These are phyloP conservation scores for Balearica regulorum DNA, from an alignment of 2,797 vertebrate species.

Conservation along the genomic window DNA sequence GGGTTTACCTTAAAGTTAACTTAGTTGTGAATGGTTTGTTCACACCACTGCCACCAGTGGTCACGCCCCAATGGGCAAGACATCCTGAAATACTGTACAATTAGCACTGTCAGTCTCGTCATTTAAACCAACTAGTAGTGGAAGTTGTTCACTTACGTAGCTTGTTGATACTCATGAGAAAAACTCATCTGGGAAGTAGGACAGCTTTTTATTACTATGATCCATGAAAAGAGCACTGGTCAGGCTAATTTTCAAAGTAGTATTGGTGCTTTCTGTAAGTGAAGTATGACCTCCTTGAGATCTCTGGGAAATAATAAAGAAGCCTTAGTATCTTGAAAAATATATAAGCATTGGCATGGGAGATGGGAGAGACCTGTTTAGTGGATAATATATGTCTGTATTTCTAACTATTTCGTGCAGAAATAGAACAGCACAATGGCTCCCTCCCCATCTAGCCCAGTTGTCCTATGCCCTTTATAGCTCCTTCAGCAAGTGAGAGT, in stretches of 20 bases:
- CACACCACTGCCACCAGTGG: no score
- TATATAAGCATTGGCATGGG: background rate
- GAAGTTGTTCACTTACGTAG: background rate
- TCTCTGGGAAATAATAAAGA: background rate
- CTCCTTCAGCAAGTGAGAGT: background rate
- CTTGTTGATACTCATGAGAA: background rate
- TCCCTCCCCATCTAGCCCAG: background rate
- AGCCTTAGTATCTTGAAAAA: background rate
- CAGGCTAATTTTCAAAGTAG: background rate
- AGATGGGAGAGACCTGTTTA: background rate
- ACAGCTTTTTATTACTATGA: background rate
- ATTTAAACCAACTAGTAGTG: background rate
- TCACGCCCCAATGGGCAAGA: rapidly evolving
- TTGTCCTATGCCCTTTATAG: background rate
- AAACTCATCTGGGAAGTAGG: background rate
- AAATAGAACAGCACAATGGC: rapidly evolving
- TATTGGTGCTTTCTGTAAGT: background rate
- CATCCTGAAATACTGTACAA: background rate
- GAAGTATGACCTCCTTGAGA: background rate
- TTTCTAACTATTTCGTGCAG: background rate
- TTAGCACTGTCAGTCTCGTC: background rate
- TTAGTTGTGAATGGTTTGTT: background rate
- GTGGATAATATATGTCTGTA: background rate
- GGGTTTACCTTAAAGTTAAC: background rate
- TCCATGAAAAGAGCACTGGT: background rate